Percentiles rank a stretch among this genome's conserved stretches.
Conservation (phyloP, 2,888 invertebrate genomes). For the Amphipyra tragopoginis region DNA sequence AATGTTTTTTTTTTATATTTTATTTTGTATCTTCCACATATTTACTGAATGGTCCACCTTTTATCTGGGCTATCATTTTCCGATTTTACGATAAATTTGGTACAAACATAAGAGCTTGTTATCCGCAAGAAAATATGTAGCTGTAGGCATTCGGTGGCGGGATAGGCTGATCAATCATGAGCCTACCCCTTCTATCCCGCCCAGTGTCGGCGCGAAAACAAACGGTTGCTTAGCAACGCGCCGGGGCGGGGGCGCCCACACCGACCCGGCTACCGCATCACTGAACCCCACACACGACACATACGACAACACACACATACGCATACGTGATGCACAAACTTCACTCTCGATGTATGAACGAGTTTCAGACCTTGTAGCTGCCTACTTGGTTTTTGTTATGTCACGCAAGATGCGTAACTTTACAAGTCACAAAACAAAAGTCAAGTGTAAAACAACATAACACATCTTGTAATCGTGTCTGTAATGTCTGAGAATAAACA, state of each 20-base stretch:
- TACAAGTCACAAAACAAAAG: neutral
- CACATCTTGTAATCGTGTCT: slow-evolving; percentile 1
- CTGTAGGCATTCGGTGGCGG: slow-evolving; percentile 84
- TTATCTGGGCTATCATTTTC: slow-evolving; percentile 35
- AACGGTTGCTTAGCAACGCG: slow-evolving; percentile 86
- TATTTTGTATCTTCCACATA: too few species aligned
- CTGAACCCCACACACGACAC: slow-evolving; percentile 81
- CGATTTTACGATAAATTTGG: slow-evolving; percentile 52
- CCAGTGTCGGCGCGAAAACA: slow-evolving; percentile 87
- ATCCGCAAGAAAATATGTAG: slow-evolving; percentile 70
- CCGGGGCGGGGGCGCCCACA: slow-evolving; percentile 74
- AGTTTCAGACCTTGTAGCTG: slow-evolving; percentile 30
- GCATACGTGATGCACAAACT: slow-evolving; percentile 52
- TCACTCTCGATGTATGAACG: slow-evolving; percentile 39
- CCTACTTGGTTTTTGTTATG: slow-evolving; percentile 19
- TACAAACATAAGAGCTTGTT: slow-evolving; percentile 64
- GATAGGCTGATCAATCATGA: slow-evolving; percentile 90
- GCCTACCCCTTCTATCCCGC: slow-evolving; percentile 89
- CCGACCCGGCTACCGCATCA: slow-evolving; percentile 75
- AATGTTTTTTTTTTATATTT: too few species aligned
- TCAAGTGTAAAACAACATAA: neutral
- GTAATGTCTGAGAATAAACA: slow-evolving; percentile 7
- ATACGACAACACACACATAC: slow-evolving; percentile 52
- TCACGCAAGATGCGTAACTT: slow-evolving; percentile 14
- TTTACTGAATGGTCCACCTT: too few species aligned